Base-by-base conservation (phyloP, 1,140 invertebrate species). In the Cepaea nemoralis region DNA sequence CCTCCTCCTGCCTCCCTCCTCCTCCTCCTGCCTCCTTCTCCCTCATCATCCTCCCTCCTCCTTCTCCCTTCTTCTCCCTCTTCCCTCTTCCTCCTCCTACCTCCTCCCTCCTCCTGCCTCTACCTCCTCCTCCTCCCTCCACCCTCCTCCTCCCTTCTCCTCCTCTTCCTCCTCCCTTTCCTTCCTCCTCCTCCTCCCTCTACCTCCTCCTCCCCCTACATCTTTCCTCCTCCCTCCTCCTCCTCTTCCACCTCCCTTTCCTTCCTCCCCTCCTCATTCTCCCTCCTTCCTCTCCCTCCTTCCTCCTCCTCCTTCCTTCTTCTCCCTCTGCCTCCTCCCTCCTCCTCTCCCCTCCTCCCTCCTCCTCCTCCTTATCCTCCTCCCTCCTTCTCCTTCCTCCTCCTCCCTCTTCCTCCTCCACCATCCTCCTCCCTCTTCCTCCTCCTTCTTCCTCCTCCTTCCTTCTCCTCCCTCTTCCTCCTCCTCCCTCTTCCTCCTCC, bases 151-250 rank as follows among this genome's bases (percentile, higher is more conserved):
- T n/a, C n/a, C n/a, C n/a, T n/a, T n/a, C n/a, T n/a, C n/a, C 50
- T 55, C 16, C n/a, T n/a, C 16, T 16, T 55, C 50, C n/a, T 16
- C n/a, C 50, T 55, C 16, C n/a, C 50, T 55, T 16, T 55, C 50
- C n/a, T n/a, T 55, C 50, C n/a, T n/a, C 50, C 50, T 55, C 50
- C n/a, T n/a, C n/a, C 50, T 55, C 50, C n/a, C 50, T 55, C 50
- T 55, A 16, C n/a, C 50, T 55, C 50, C n/a, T n/a, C n/a, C n/a
- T n/a, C n/a, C n/a, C n/a, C n/a, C n/a, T n/a, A n/a, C n/a, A n/a
- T n/a, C n/a, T n/a, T n/a, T 55, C 50, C n/a, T n/a, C n/a, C 50
- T 55, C 50, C n/a, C 50, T 55, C 50, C n/a, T 48, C 33, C 75
- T 5, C 75, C 24, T 55, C 6, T 31, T 8, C 75, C 5, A 19